Evolutionary conservation across 2,888 invertebrate genomes (phyloP), one percentile per base, ranked within the genome.

Genomic region (Campoplex nolae): DNA sequence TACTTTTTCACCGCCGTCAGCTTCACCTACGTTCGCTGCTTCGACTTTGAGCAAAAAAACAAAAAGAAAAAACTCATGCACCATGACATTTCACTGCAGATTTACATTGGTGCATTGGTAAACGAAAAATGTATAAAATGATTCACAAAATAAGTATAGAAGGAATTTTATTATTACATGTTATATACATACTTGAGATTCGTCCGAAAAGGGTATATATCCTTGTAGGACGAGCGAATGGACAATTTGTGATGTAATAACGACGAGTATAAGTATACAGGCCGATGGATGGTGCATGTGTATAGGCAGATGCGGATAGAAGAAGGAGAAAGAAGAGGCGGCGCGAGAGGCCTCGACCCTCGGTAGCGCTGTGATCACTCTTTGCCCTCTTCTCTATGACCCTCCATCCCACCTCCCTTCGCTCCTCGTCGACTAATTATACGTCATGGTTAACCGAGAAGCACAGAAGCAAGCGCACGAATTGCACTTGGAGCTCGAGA

Each of bases 371-470:
- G 65, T 67, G 83, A 83, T 80, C 76, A 58, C 79, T 86, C 79
- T 81, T 23, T 81, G 74, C 51, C 74, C 70, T 68, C 68, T 62
- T 28, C 71, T 62, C 71, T 45, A 48, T 67, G 54, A 73, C n/a
- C 35, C 67, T 42, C 45, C 35, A 0, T 48, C 45, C 42, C 75
- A 9, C 32, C 32, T n/a, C 76, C 58, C 73, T 74, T 70, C 68
- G 65, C n/a, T 45, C 54, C 74, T 68, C 73, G 42, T 58, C 84
- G 86, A 86, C 86, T 84, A 86, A 86, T 86, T 86, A 87, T 88
- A 83, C 84, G 83, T 92, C 90, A 91, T 90, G 89, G 90, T 92
- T 91, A 90, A 91, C 91, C 91, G 89, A 80, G 83, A 88, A 89
- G 90, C 80, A 80, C 74, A 78, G 84, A 68, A 56, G 56, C 76